Conservation (phyloP, 2,113 vertebrate species). For the Parus major region DNA sequence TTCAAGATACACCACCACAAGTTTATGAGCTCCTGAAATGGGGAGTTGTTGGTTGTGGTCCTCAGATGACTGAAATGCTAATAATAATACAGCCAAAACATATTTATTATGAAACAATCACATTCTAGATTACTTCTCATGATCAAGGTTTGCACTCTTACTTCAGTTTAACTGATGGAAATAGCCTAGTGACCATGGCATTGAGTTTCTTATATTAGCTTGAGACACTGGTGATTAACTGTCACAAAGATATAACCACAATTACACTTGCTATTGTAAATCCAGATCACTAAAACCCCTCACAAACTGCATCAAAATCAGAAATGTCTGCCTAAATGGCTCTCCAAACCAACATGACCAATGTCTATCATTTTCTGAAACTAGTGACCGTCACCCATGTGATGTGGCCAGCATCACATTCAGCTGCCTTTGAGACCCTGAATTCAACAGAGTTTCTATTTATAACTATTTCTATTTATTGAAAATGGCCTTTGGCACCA, state of each 20-base stretch:
- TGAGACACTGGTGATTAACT: background rate
- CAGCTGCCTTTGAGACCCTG: background rate
- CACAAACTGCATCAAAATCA: background rate
- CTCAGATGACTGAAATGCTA: background rate
- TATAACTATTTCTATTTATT: background rate
- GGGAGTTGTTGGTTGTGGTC: background rate
- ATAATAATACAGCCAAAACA: background rate
- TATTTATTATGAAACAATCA: background rate
- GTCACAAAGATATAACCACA: background rate
- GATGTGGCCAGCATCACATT: background rate
- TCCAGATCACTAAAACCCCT: background rate
- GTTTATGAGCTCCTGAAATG: accelerated
- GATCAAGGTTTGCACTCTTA: background rate
- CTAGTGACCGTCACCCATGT: background rate
- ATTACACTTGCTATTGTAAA: background rate
- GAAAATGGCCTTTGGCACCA: background rate
- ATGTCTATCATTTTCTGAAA: background rate
- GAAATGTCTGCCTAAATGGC: background rate
- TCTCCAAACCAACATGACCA: background rate
- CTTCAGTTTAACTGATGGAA: background rate
- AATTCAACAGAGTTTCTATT: background rate
- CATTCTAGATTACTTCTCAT: background rate
- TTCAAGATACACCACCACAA: background rate
- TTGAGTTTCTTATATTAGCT: background rate
- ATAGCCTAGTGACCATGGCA: background rate